These are phyloP conservation scores for Apamea sordens DNA, from an alignment of 2,888 invertebrate genomes.

Conservation along the genomic window DNA sequence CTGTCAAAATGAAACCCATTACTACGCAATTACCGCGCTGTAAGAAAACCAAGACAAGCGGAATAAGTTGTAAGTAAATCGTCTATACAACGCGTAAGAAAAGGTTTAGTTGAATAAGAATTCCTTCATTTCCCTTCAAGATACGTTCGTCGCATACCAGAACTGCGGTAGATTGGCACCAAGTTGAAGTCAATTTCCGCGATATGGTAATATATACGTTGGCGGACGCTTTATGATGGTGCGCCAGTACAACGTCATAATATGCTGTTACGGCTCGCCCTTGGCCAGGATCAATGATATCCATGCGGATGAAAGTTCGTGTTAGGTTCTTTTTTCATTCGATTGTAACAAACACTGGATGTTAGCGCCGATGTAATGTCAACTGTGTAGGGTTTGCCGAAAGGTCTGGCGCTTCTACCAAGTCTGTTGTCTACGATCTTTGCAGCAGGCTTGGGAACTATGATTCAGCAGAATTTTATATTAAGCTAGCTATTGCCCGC, in stretches of 20 bases:
- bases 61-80: not conserved
- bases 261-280: conserved; percentile 41
- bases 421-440: not conserved
- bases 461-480: too few species aligned
- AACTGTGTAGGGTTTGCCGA: not conserved
- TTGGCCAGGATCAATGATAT: conserved; percentile 43
- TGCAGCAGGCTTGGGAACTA: not conserved
- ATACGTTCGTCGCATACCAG: not conserved
- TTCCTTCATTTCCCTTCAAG: not conserved
- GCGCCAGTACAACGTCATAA: conserved; percentile 44
- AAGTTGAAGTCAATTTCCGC: conserved; percentile 36
- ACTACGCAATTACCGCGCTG: too few species aligned
- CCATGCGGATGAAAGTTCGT: not conserved
- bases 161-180: not conserved
- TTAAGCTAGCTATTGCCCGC: not conserved
- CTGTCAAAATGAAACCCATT: too few species aligned
- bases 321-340: conserved; percentile 22
- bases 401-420: too few species aligned
- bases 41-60: not conserved
- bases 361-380: not conserved
- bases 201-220: conserved; percentile 30
- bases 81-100: too few species aligned
- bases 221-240: conserved; percentile 38
- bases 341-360: conserved; percentile 5
- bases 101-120: not conserved